Evolutionary conservation across 2,797 vertebrate species (phyloP).

Genomic region (Anomalospiza imberbis): DNA sequence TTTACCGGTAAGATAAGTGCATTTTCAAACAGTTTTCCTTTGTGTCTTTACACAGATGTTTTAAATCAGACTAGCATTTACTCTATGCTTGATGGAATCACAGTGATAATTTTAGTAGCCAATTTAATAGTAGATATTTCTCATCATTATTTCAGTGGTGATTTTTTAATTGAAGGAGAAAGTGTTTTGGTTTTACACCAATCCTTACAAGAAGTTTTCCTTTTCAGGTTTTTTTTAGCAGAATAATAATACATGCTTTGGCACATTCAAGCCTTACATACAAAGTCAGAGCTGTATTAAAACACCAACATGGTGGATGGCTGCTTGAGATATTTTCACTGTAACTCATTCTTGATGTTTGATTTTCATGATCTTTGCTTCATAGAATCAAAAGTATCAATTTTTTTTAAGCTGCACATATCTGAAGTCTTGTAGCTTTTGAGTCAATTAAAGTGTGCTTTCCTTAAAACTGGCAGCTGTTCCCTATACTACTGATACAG

Average conservation of each 20-base stretch:
- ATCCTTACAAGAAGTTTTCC: background rate
- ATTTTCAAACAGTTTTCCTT: background rate
- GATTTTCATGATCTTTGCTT: background rate
- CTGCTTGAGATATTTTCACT: background rate
- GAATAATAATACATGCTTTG: background rate
- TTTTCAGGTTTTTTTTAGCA: background rate
- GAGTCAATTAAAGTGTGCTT: background rate
- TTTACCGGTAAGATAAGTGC: conserved; percentile 78
- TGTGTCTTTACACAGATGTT: background rate
- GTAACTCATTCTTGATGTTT: background rate
- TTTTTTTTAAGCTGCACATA: background rate
- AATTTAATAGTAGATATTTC: background rate
- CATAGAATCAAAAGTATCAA: background rate
- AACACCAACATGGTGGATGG: background rate
- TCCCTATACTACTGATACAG: background rate
- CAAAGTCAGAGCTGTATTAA: background rate
- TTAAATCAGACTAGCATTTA: background rate
- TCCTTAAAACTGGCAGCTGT: background rate
- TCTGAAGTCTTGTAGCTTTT: background rate
- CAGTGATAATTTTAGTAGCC: background rate
- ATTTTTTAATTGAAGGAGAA: background rate
- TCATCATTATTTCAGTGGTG: background rate
- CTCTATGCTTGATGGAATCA: background rate
- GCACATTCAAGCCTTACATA: background rate
- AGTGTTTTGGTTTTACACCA: background rate